These are phyloP conservation scores for Pristiophorus japonicus DNA, from an alignment of 2,113 vertebrate species.

Conservation along the genomic window DNA sequence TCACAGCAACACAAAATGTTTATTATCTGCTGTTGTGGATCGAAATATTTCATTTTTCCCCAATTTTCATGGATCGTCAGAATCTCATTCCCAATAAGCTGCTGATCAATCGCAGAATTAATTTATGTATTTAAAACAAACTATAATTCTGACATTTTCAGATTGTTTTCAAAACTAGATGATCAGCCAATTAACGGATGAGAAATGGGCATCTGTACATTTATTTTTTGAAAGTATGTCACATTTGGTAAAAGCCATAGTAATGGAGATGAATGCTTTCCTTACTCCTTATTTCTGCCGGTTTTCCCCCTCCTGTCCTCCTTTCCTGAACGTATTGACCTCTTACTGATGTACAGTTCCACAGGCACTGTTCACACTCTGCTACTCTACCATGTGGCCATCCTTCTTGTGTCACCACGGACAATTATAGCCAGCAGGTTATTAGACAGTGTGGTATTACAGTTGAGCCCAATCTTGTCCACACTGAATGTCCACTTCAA, in stretches of 20 bases:
- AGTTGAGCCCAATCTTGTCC: neutral
- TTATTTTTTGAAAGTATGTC: neutral
- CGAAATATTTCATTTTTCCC: neutral
- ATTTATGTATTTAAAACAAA: neutral
- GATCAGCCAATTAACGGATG: neutral
- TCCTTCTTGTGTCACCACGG: neutral
- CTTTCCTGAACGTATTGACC: neutral
- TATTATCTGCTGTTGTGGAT: neutral
- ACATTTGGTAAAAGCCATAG: no score
- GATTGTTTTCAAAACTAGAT: neutral
- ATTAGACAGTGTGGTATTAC: neutral
- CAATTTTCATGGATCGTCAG: neutral
- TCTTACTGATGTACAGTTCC: neutral
- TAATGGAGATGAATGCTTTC: no score
- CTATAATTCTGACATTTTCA: neutral
- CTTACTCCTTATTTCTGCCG: no score
- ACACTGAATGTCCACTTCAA: neutral
- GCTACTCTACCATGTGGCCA: neutral
- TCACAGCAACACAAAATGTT: neutral
- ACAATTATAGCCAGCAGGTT: neutral
- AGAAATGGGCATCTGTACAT: neutral
- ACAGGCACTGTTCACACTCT: neutral
- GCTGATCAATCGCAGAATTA: constrained; percentile 18
- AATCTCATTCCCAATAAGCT: neutral
- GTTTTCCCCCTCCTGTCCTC: neutral